A percentile compares a stretch with the other conserved stretches of the same genome.
Conservation (phyloP, 2,113 vertebrate genomes). For the Canis aureus region DNA sequence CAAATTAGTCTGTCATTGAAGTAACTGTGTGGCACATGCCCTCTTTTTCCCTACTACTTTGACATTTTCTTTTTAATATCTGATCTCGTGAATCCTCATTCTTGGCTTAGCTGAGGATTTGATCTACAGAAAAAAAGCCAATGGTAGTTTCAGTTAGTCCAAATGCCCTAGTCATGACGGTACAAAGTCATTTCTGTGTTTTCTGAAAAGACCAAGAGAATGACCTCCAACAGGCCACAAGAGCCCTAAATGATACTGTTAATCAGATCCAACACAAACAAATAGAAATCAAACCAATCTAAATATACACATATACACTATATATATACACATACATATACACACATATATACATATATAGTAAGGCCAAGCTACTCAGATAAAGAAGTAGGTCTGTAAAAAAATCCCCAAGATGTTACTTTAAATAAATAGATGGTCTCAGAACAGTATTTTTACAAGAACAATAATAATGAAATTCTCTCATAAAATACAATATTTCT, state of each 20-base stretch:
- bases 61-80: background rate
- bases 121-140: background rate
- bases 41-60: background rate
- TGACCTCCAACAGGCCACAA: background rate
- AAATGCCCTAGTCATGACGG: background rate
- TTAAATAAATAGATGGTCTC: background rate
- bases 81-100: background rate
- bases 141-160: background rate
- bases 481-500: background rate
- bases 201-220: background rate
- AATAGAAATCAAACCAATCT: background rate
- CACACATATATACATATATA: background rate
- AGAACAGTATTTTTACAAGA: background rate
- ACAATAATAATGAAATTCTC: background rate
- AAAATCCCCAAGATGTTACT: background rate
- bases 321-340: too few relatives aligned
- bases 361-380: background rate
- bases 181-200: background rate
- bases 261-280: background rate
- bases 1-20: background rate
- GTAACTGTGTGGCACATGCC: fast-evolving
- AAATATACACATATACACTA: background rate
- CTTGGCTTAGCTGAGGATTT: background rate
- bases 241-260: background rate
- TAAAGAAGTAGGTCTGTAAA: background rate